A percentile compares a stretch with the other conserved stretches of the same genome.
Evolutionary conservation across 2,113 vertebrate species (phyloP).

Genomic region (Pycnonotus jocosus): DNA sequence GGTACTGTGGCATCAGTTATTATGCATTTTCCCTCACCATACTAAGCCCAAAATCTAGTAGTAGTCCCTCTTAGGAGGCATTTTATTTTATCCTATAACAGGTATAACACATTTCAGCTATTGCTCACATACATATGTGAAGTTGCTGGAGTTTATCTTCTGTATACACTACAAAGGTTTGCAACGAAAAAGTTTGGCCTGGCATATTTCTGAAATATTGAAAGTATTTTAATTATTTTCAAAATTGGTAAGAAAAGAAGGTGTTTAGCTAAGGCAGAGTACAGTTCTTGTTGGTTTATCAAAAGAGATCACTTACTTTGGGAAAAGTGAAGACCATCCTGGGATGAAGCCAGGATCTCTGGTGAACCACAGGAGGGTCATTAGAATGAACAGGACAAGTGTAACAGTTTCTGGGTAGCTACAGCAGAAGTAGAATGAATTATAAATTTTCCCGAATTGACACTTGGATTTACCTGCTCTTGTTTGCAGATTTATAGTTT

Average conservation of each 20-base stretch:
- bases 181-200: not conserved
- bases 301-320: slow-evolving; percentile 74
- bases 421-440: slow-evolving; percentile 7
- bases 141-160: not conserved
- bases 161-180: not conserved
- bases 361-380: slow-evolving; percentile 88
- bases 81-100: not conserved
- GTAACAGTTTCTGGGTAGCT: slow-evolving; percentile 88
- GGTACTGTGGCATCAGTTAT: not conserved
- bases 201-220: not conserved
- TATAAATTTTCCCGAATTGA: not conserved
- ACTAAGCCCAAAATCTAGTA: not conserved
- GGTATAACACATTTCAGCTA: not conserved
- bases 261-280: not conserved
- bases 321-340: slow-evolving; percentile 85
- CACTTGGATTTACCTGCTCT: not conserved
- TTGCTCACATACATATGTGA: not conserved
- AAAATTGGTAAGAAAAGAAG: not conserved
- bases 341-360: slow-evolving; percentile 87
- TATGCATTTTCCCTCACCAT: not conserved
- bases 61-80: not conserved
- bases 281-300: not conserved
- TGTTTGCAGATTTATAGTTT: not conserved
- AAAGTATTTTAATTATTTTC: not conserved
- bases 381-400: slow-evolving; percentile 77